Conservation (phyloP, 2,113 vertebrate genomes). For the Illadopsis cleaveri region DNA sequence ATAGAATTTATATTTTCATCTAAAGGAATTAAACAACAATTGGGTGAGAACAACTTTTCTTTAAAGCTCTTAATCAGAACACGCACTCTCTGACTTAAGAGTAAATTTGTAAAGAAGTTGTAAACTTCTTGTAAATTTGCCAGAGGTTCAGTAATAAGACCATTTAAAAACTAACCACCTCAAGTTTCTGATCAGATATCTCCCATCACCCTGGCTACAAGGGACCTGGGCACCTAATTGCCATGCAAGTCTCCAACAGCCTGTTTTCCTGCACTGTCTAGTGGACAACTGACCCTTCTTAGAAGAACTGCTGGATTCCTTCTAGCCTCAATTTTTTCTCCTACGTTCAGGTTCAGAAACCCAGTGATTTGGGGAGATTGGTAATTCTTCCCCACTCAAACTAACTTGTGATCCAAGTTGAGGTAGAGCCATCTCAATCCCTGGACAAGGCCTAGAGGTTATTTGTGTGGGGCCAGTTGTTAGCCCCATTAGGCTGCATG, state of each 20-base stretch:
- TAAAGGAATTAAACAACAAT: neutral
- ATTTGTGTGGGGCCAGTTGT: neutral
- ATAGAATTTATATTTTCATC: conserved; percentile 23
- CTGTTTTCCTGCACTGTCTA: neutral
- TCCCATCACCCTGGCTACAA: neutral
- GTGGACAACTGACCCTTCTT: neutral
- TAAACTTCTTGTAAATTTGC: neutral
- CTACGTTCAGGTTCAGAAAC: neutral
- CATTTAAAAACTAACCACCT: neutral
- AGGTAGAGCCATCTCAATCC: neutral
- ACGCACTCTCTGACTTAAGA: neutral
- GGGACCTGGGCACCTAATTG: neutral
- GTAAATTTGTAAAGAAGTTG: neutral
- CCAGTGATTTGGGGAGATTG: neutral
- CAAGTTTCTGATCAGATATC: neutral
- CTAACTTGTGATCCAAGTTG: neutral
- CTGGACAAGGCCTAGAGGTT: neutral
- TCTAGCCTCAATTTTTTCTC: neutral
- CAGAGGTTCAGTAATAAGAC: neutral
- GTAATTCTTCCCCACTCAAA: neutral
- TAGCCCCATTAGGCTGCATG: neutral
- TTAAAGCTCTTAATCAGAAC: neutral
- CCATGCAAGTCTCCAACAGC: neutral
- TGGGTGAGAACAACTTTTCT: neutral
- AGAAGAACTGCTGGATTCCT: neutral